Evolutionary conservation across 2,113 vertebrate genomes (phyloP), one percentile per base, ranked within the genome.

Genomic region (Spea bombifrons): DNA sequence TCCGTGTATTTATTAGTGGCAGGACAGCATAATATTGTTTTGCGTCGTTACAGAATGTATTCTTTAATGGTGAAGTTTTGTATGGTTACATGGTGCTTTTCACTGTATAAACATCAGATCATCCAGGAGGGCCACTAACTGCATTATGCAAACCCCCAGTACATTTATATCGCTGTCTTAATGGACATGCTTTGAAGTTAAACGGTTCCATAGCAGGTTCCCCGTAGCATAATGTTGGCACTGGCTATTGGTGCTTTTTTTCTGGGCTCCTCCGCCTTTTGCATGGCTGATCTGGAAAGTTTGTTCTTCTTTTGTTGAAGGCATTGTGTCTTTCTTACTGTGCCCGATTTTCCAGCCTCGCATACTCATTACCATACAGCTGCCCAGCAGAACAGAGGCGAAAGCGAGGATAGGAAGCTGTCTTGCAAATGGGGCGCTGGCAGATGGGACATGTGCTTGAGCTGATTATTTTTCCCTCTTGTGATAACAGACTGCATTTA

Each of bases 351-450:
- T 93, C 92, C 93, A 92, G 92, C 93, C 93, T 89, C 91, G 92
- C 89, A 83, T 86, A 83, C 95, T 95, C 93, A 99, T 98, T 99
- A 94, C 89, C 97, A 99, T 99, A 99, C 97, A 99, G 97, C 97
- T 98, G 97, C 94, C 92, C 90, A 90, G 89, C 90, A 92, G 92
- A 93, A 89, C 90, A 88, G 92, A 91, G 87, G 90, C 92, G 91
- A 90, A 89, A 92, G 90, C 90, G 88, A 90, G 86, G 89, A 91
- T 90, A 91, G 93, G 91, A 87, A 91, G 89, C 89, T 90, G 86
- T 91, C 86, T 90, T 91, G 88, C 90, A 90, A 88, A 89, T 87
- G 86, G 91, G 93, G 85, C 87, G 72, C 78, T 92, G 93, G 93
- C 96, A 96, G 96, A 98, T 96, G 96, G 94, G 90, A 88, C 88